Evolutionary conservation across 2,888 invertebrate genomes (phyloP).

Genomic region (Xylocampa areola): DNA sequence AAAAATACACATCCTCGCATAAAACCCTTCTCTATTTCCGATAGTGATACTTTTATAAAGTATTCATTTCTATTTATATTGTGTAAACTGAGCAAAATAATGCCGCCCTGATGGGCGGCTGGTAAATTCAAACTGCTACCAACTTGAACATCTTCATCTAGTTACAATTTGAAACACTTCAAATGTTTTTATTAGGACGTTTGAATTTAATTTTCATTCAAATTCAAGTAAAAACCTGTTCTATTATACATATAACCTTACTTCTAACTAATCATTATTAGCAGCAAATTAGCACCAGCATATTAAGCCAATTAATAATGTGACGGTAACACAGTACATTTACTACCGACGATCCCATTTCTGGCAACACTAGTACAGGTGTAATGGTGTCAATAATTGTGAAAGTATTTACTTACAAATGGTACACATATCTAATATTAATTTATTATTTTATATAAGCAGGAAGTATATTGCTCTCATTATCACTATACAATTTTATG

Average conservation of each 20-base stretch:
- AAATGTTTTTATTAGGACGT: conserved; percentile 1
- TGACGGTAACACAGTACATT: conserved; percentile 11
- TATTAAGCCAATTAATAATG: conserved; percentile 53
- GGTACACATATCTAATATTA: conserved; percentile 14
- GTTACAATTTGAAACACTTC: not conserved
- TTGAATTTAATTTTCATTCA: conserved; percentile 18
- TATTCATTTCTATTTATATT: conserved; percentile 22
- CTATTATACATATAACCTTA: conserved; percentile 40
- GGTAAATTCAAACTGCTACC: conserved; percentile 13
- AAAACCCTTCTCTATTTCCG: conserved; percentile 11
- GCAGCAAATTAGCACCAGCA: conserved; percentile 68
- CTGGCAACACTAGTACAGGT: conserved; percentile 10
- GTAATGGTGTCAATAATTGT: conserved; percentile 17
- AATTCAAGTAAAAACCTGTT: conserved; percentile 4
- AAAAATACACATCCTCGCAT: conserved; percentile 27
- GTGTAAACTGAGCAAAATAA: conserved; percentile 51
- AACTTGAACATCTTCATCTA: conserved; percentile 15
- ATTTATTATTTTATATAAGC: conserved; percentile 5
- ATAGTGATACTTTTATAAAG: conserved; percentile 32
- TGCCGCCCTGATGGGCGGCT: conserved; percentile 30
- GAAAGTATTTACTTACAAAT: conserved; percentile 35
- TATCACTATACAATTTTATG: conserved; percentile 29
- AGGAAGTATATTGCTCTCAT: conserved; percentile 36
- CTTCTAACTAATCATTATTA: conserved; percentile 43
- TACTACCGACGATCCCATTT: conserved; percentile 11